Evolutionary conservation across 2,888 invertebrate species (phyloP), one percentile per base, ranked within the genome.

Genomic region (Peribatodes rhomboidaria): DNA sequence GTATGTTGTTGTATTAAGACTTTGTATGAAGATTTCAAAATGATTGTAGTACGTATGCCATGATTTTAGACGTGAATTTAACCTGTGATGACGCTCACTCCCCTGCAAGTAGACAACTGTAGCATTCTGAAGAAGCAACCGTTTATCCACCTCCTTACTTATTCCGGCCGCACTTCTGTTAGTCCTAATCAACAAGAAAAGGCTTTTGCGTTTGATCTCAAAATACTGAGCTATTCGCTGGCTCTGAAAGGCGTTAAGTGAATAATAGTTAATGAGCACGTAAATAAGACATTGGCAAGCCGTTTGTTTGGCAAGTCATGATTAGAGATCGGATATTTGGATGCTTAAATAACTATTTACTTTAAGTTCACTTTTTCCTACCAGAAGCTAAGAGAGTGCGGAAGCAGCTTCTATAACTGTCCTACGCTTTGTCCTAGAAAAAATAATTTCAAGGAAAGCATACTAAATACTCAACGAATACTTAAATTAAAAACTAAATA

Each of bases 151-250:
- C 56, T 81, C 70, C 69, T 82, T 79, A 78, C 72, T 77, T 76
- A 80, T 82, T 82, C 80, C 73, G 69, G 70, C 69, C 77, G 67
- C 78, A 79, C 73, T 78, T 79, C 73, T 73, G 73, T 73, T 75
- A 70, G 63, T 72, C 66, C 74, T 81, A 79, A 83, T 83, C 81
- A 81, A 82, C 83, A 82, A 77, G 82, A 77, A 77, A 84, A 82
- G 77, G 79, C 84, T 82, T 74, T 84, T 70, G 67, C 69, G 47
- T 66, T 71, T 75, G 74, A 76, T 78, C 76, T 72, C 68, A 71
- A 77, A 76, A 76, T 74, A 76, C 75, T 72, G 67, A 68, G 65
- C 67, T 70, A 73, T 72, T 62, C 52, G 42, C 55, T 44, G 52
- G 39, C 18, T 31, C 14, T 18, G 46, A 50, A 44, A 62, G 37